Base-by-base conservation (phyloP, 1,140 invertebrate genomes). In the Philotrypesis tridentata region DNA sequence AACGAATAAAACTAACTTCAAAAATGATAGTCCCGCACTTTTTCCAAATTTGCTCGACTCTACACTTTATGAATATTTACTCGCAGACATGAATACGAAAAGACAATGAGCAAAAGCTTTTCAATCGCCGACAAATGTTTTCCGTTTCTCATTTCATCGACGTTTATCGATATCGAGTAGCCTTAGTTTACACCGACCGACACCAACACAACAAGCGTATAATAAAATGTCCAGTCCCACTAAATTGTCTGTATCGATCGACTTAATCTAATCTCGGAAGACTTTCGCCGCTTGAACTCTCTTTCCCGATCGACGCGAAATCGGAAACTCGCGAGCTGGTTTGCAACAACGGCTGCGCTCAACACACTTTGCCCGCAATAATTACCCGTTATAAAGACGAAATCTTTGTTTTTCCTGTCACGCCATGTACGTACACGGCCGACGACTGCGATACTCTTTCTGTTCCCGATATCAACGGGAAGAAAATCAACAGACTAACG, bases 221-320 rank as follows among this genome's bases (percentile, higher is more conserved):
- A 55, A 55, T 65, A 67, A 40, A 12, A 29, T 63, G 1, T 63
- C 11, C 11, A 40, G 12, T 12, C 29, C 7, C 0, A 55, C 21
- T n/a, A n/a, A 21, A 25, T 31, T 23, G 12, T 8, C 21, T 8
- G 25, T 68, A 43, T 61, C 29, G 43, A n/a, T 37, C 25, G n/a
- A 31, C 60, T 25, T 25, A 67, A 79, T 79, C 27, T 79, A 70
- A 79, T 79, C 67, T 79, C n/a, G 7, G 14, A 25, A 1, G 23
- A 61, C 55, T 79, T 71, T 72, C 40, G 31, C 68, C 43, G 12
- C 40, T 77, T 14, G 61, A 27, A 21, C 7, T 79, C 6, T 14
- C n/a, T 48, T 55, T 37, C 31, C 23, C 4, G 33, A 72, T 37
- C 55, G 48, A 3, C 23, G 55, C 48, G 29, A 79, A 79, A 72